Base-by-base conservation (phyloP, 1,140 invertebrate genomes). In the Drosophila bipectinata region DNA sequence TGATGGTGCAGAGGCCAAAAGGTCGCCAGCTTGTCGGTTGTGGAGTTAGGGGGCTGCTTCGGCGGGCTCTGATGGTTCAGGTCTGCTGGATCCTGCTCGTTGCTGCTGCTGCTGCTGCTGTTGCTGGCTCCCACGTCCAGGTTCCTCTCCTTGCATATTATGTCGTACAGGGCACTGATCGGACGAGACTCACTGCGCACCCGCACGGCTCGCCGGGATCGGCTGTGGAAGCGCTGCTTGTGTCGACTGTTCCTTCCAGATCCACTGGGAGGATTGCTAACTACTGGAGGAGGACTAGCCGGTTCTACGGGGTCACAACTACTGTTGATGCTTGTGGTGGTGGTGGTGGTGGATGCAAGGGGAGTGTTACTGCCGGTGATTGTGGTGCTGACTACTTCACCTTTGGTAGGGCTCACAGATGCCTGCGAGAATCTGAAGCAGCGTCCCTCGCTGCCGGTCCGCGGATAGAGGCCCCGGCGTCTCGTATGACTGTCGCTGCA, bases 101-200 rank as follows among this genome's bases (percentile, higher is more conserved):
- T 61, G 49, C 44, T 58, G 56, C 49, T 81, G 81, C 57, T 75
- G 68, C 51, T 79, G 37, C 54, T 79, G 21, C 69, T 85, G 51
- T 67, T 79, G 39, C 68, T 75, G 34, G 75, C 74, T 55, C 80
- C 83, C 39, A 78, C 63, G 45, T 87, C 72, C 28, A 91, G 72
- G 41, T 89, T 89, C 61, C 91, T 90, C 80, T 92, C 91, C 74
- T 92, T 92, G 91, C 91, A 92, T 92, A 92, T 92, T 92, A 92
- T 92, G 69, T 92, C 91, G 57, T 92, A 92, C 14, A 92, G 51
- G 5, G 91, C 87, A 69, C 90, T 92, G 5, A 91, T 91, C 0
- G 91, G 91, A 57, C 91, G 89, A 52, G 89, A 90, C 34, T 92
- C 91, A 67, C 91, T 92, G 41, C 89, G 87, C 54, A 91, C 91